These are phyloP conservation scores for Phrynosoma platyrhinos DNA, from an alignment of 2,113 vertebrate genomes.

Conservation along the genomic window DNA sequence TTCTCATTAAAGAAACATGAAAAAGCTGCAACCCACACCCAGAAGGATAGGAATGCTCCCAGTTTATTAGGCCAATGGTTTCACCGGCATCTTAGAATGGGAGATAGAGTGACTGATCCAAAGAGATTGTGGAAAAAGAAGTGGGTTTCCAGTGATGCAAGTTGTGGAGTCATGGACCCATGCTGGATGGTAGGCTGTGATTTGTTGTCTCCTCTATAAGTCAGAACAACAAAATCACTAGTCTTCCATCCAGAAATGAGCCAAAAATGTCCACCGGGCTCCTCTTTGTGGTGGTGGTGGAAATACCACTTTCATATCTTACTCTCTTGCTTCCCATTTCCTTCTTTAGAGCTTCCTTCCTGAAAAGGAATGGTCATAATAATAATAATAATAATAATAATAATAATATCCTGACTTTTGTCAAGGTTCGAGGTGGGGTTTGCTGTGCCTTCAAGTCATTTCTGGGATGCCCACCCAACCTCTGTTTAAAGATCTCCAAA, in stretches of 20 bases:
- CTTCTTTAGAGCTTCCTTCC: background rate
- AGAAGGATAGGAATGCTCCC: too few species aligned
- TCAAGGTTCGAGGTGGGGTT: background rate
- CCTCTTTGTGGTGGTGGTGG: too few species aligned
- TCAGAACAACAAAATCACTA: slow-evolving; percentile 92
- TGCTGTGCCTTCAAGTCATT: too few species aligned
- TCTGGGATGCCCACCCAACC: too few species aligned
- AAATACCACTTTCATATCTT: too few species aligned
- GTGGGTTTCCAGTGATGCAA: rapidly evolving
- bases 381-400: too few species aligned
- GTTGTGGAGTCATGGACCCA: slow-evolving; percentile 36
- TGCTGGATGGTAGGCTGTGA: slow-evolving; percentile 85
- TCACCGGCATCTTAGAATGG: slow-evolving; percentile 48
- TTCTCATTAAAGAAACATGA: too few species aligned
- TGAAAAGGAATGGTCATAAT: background rate
- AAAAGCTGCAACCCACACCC: too few species aligned
- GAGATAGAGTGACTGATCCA: background rate
- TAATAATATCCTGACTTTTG: too few species aligned
- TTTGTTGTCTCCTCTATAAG: slow-evolving; percentile 83
- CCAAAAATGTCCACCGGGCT: slow-evolving; percentile 21
- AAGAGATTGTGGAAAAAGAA: rapidly evolving
- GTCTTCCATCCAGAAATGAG: slow-evolving; percentile 87
- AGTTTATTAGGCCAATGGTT: too few species aligned
- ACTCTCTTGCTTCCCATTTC: background rate
- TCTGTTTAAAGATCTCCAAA: too few species aligned